Evolutionary conservation across 1,140 invertebrate species (phyloP), one percentile per base, ranked within the genome.

Genomic region (Pseudomyrmex flavicornis): DNA sequence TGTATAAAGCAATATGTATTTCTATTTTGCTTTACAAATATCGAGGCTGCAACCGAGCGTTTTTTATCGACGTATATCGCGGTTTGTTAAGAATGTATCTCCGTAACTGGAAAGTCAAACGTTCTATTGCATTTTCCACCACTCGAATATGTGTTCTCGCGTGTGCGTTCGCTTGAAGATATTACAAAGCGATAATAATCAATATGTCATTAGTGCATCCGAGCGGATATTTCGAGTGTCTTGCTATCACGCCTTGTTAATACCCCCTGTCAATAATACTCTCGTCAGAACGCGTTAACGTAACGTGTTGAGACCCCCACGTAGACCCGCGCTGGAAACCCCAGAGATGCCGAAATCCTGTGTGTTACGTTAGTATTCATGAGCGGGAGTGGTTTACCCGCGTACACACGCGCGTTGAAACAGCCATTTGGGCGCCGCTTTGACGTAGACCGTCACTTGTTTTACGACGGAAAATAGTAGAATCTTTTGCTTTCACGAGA

Each of bases 301-400:
- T 77, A 54, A 77, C 62, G 56, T 10, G 15, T 35, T 26, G 65
- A 70, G 76, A 79, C 22, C 17, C 22, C 17, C 12, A 35, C 46
- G 52, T 79, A 70, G 20, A 26, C 15, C 52, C 22, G 13, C 46
- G 46, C 35, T n/a, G 65, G 65, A 79, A 70, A 79, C 52, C 65
- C 52, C 76, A 69, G 69, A 75, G 79, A 82, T 72, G 46, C 35
- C 54, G 77, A 82, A 82, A 82, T 82, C 79, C 72, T 48, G 79
- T n/a, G 69, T 82, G 69, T 82, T 82, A 63, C 56, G 79, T 82
- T 82, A 74, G 68, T 82, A 82, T 82, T 72, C 70, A 82, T 82
- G 79, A 82, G 79, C 79, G 22, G 15, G 68, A 61, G 69, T 63
- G 58, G 69, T 74, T 74, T 72, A 52, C 48, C 59, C 35, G 35